A percentile compares a stretch with the other conserved stretches of the same genome.
Evolutionary conservation across 2,888 invertebrate species (phyloP).

Genomic region (Seira ritae): DNA sequence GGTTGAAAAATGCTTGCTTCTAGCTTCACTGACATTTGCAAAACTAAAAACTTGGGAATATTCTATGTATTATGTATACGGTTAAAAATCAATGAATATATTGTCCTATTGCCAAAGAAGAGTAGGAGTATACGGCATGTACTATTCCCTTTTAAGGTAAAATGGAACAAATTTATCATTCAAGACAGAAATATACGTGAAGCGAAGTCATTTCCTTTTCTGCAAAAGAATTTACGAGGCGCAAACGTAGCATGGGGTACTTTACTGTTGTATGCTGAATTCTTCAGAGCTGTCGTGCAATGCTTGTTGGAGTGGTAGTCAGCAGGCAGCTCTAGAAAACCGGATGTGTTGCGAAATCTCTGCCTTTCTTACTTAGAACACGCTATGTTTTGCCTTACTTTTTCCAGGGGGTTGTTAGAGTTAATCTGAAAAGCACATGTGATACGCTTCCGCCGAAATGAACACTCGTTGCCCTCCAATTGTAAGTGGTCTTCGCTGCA

Average conservation of each 20-base stretch:
- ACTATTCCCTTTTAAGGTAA: too few relatives aligned
- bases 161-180: too few relatives aligned
- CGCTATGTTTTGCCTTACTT: neutral
- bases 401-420: neutral
- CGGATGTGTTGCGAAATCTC: slow-evolving; percentile 56
- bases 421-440: slow-evolving; percentile 11
- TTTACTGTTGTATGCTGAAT: slow-evolving; percentile 38
- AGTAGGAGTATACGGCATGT: too few relatives aligned
- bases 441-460: neutral
- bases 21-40: too few relatives aligned
- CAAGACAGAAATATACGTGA: neutral
- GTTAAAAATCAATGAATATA: too few relatives aligned
- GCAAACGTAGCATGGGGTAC: slow-evolving; percentile 26
- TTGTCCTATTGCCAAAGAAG: too few relatives aligned
- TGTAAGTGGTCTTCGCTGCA: too few relatives aligned
- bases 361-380: neutral
- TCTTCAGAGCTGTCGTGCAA: slow-evolving; percentile 16
- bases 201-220: slow-evolving; percentile 14
- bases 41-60: too few relatives aligned
- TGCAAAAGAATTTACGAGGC: slow-evolving; percentile 4
- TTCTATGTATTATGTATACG: too few relatives aligned
- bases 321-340: slow-evolving; percentile 25
- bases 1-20: too few relatives aligned
- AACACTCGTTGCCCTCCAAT: neutral
- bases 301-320: slow-evolving; percentile 24